A percentile compares a stretch with the other conserved stretches of the same genome.
Evolutionary conservation across 53 echinoderm and acorn worm genomes (phyloP).

Genomic region (Luidia sarsii): DNA sequence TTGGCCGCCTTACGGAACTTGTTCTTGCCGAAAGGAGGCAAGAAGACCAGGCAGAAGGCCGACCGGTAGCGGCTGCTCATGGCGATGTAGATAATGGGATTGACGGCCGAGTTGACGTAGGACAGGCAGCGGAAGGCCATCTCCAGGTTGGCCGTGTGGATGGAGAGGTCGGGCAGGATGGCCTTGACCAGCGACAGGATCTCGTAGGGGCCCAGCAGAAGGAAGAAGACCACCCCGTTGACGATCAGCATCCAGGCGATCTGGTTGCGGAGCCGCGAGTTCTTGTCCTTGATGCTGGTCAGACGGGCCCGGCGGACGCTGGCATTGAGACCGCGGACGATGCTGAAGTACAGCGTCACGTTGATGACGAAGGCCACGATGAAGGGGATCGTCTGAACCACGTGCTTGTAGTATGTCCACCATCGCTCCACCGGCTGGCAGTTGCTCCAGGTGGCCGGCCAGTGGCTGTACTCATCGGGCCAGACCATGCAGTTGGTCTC

Average conservation of each 20-base stretch:
- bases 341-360: conserved; percentile 58
- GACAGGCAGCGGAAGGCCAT: conserved; percentile 36
- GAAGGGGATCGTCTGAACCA: conserved; percentile 64
- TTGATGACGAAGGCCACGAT: conserved; percentile 65
- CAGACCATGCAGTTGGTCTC: conserved; percentile 48
- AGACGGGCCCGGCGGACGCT: conserved; percentile 62
- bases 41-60: conserved; percentile 28
- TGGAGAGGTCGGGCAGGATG: background rate
- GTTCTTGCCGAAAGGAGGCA: conserved; percentile 42
- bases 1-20: conserved; percentile 37
- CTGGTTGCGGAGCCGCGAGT: conserved; percentile 71
- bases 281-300: conserved; percentile 65
- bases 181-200: conserved; percentile 57
- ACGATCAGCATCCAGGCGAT: conserved; percentile 81
- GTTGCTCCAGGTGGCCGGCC: conserved; percentile 57
- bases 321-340: conserved; percentile 65
- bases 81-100: conserved; percentile 42
- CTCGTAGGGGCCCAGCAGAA: conserved; percentile 68
- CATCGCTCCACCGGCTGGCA: conserved; percentile 46
- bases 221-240: conserved; percentile 72
- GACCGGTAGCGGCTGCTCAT: conserved; percentile 43
- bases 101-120: conserved; percentile 38
- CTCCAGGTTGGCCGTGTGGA: conserved; percentile 2
- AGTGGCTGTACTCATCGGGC: conserved; percentile 56
- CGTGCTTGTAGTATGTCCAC: conserved; percentile 58